Conservation (phyloP, 1,140 invertebrate species). For the Mesaphorura yosii region DNA sequence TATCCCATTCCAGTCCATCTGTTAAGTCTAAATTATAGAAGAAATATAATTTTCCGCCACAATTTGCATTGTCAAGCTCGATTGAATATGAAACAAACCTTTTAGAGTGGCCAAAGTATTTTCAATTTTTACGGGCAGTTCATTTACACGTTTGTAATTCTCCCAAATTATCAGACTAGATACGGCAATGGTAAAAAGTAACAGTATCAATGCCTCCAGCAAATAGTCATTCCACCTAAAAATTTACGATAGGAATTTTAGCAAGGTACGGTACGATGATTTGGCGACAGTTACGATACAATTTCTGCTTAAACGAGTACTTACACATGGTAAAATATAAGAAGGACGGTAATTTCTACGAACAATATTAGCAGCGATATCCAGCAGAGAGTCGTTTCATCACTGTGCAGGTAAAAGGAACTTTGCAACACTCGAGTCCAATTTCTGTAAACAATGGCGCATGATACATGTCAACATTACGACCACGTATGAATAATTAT, state of each 20-base stretch:
- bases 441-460: constrained; percentile 23
- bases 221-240: constrained; percentile 37
- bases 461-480: too few species aligned
- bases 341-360: constrained; percentile 22
- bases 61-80: too few species aligned
- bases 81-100: constrained; percentile 26
- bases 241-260: constrained; percentile 19
- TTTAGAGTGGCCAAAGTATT: constrained; percentile 45
- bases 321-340: constrained; percentile 12
- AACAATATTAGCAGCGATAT: constrained; percentile 22
- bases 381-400: constrained; percentile 22
- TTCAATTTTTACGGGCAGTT: constrained; percentile 49
- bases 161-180: constrained; percentile 49
- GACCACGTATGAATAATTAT: too few species aligned
- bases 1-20: constrained; percentile 41
- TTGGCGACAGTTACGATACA: neutral
- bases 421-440: constrained; percentile 22
- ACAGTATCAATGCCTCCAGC: constrained; percentile 40
- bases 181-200: constrained; percentile 44
- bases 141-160: constrained; percentile 51
- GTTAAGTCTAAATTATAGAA: neutral
- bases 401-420: constrained; percentile 25
- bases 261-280: neutral
- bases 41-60: neutral
- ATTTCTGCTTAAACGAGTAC: neutral